These are phyloP conservation scores for Megaleporinus macrocephalus DNA, from an alignment of 2,113 vertebrate genomes.

Conservation along the genomic window DNA sequence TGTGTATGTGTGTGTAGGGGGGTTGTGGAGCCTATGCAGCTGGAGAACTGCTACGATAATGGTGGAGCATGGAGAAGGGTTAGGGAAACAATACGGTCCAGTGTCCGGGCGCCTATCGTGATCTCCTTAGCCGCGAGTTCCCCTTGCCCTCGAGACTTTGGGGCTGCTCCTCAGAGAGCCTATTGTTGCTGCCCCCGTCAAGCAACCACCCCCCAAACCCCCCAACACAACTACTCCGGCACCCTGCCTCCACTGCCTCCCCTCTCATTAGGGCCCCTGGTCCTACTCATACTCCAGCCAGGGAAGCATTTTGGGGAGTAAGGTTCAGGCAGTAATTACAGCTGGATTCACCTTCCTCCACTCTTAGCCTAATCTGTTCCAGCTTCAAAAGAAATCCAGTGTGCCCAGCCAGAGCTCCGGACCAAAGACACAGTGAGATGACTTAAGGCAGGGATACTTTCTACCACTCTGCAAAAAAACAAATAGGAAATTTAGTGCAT, in stretches of 20 bases:
- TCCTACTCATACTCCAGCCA: conserved; percentile 23
- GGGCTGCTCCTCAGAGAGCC: conserved; percentile 52
- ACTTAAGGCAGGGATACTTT: neutral
- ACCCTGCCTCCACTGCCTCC: conserved; percentile 4
- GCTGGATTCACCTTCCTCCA: conserved; percentile 46
- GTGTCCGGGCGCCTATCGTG: conserved; percentile 46
- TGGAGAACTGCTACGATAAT: conserved; percentile 42
- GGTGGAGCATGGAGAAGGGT: conserved; percentile 24
- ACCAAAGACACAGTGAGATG: neutral
- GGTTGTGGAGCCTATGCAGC: conserved; percentile 40
- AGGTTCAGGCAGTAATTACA: conserved; percentile 69
- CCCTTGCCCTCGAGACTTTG: conserved; percentile 43
- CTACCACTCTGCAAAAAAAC: too few relatives aligned
- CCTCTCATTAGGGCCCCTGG: conserved; percentile 37
- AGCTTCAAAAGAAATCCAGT: conserved; percentile 42
- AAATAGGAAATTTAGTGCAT: too few relatives aligned
- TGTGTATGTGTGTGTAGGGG: conserved; percentile 41
- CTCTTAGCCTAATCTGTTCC: conserved; percentile 59
- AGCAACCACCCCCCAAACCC: conserved; percentile 31
- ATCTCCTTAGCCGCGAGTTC: conserved; percentile 38
- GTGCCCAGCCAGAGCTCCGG: conserved; percentile 10
- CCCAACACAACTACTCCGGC: neutral
- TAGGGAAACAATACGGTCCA: conserved; percentile 47
- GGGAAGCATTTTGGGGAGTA: conserved; percentile 45
- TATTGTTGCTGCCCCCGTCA: conserved; percentile 49